Evolutionary conservation across 2,113 vertebrate genomes (phyloP), one percentile per base, ranked within the genome.

Genomic region (Thinocorus orbignyianus): DNA sequence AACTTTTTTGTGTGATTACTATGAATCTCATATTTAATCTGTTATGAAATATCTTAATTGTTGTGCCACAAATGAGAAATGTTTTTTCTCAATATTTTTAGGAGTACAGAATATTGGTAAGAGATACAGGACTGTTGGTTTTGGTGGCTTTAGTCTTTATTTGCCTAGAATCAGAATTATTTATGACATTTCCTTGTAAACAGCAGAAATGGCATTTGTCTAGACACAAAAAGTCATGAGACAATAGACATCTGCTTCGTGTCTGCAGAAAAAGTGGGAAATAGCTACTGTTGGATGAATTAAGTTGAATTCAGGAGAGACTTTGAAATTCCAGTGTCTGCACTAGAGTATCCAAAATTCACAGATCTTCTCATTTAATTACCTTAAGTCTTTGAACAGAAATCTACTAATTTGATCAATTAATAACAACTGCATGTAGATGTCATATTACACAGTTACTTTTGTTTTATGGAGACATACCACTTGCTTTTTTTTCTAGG

Each of bases 401-500:
- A 30, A 35, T 44, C 17, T 54, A 1, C 18, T 22, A 31, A 64
- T 17, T 37, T 70, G 25, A 2, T 61, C 7, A 15, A 17, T 66
- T 58, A 52, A 17, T 52, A 52, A 11, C 37, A 57, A 5, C 8
- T 66, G 6, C 7, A 13, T 30, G 4, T 18, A 69, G 44, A 17
- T 72, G 16, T 54, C 20, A 2, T 25, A 9, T 60, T 9, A 55
- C 37, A 24, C 30, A 33, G 25, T 66, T 44, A 8, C 37, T 84
- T 65, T 78, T 28, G 14, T 48, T 73, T 86, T 54, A 84, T 77
- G 66, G 58, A 49, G 24, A 31, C 15, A 7, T 54, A 28, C 46
- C 16, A 6, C 49, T 92, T 81, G 51, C 33, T 88, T 89, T 91
- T 89, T 91, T 84, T 41, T 72, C 37, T 57, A 99, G 99, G 98